Percentiles rank a stretch among this genome's conserved stretches.
phyloP scores from a whole-genome alignment of 2,113 vertebrate species.

The Grammatotria lemairii region DNA sequence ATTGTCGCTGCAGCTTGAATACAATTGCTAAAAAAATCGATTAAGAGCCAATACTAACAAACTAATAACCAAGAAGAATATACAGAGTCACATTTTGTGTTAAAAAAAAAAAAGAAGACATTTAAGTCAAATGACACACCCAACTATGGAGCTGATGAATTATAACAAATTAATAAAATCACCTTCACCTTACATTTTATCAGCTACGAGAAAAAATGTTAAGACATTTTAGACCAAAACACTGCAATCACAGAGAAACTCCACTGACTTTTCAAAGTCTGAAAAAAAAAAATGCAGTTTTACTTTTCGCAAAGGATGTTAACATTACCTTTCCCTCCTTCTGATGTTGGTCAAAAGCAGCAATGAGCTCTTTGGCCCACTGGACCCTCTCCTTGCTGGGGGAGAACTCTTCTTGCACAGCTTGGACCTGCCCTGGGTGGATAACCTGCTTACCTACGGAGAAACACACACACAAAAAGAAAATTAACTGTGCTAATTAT shows the following conservation, averaged over 20 bases:
- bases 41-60: not conserved
- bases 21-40: not conserved
- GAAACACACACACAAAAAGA: not conserved
- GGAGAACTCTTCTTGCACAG: slow-evolving; percentile 94
- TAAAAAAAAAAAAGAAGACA: not conserved
- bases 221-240: not conserved
- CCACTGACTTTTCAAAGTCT: not conserved
- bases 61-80: not conserved
- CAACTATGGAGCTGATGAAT: not conserved
- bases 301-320: not conserved
- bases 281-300: not conserved
- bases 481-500: not conserved
- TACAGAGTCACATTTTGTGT: not conserved
- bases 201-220: not conserved
- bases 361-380: slow-evolving; percentile 90
- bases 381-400: slow-evolving; percentile 84
- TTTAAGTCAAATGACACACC: not conserved
- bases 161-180: not conserved
- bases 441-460: slow-evolving; percentile 93
- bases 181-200: not conserved
- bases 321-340: slow-evolving; percentile 87
- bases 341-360: slow-evolving; percentile 89
- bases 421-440: slow-evolving; percentile 89
- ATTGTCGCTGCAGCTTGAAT: not conserved
- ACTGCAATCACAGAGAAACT: not conserved